Base-by-base conservation (phyloP, 2,113 vertebrate species). In the Larimichthys crocea region DNA sequence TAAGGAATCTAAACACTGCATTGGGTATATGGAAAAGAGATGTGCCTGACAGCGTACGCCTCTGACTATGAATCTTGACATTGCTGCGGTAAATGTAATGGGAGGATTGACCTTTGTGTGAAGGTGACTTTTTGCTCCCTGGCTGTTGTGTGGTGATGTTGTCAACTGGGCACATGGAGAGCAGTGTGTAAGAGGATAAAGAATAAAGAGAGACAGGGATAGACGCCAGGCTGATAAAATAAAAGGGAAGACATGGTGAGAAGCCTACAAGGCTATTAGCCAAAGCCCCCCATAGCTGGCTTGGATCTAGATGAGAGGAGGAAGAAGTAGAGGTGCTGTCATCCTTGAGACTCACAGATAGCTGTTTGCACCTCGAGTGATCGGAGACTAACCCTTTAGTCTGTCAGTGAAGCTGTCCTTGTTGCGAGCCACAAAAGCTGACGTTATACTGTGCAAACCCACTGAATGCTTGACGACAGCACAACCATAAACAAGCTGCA, bases 81-180 rank as follows among this genome's bases (percentile, higher is more conserved):
- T 79, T 57, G 42, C 72, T 62, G 66, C 77, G 67, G 85, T 67
- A 74, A 84, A 84, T 70, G 46, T 88, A 92, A 94, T 87, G 86
- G 73, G 76, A 89, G 59, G 83, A 82, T 83, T 93, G 87, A 93
- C 93, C 92, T 95, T 94, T 94, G 79, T 80, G 83, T 67, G 86
- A 93, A 86, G 93, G 87, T 83, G 91, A 90, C 79, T 88, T 86
- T 64, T 86, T 87, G 50, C 75, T 88, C 67, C 57, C 68, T 70
- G 59, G 73, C 82, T 63, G 53, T 89, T 93, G 86, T 91, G 90
- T 79, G 89, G 80, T 90, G 84, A 89, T 87, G 80, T 82, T 84
- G 85, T 82, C 72, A 87, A 79, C 74, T 62, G 72, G 68, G 83
- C 64, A 80, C 77, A 83, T 73, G 83, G 24, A 26, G 70, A 20